These are phyloP conservation scores for Pseudorhiza aurosa DNA, from an alignment of 30 jellyfish, hydroid and myxozoan species.

Conservation along the genomic window DNA sequence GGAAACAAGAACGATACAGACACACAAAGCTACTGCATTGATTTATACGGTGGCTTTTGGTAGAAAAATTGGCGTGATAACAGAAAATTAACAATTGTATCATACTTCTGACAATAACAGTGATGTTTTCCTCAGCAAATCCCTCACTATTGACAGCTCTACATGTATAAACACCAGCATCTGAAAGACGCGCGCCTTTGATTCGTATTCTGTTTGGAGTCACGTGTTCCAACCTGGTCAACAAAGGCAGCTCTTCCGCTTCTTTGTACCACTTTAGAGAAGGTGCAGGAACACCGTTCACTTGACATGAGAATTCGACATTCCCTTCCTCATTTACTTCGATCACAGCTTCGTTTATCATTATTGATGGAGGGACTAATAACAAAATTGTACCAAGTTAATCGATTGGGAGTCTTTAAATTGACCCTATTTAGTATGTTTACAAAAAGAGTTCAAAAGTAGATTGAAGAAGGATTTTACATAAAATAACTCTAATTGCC, in stretches of 20 bases:
- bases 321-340: conserved; percentile 78
- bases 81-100: not conserved
- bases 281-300: conserved; percentile 74
- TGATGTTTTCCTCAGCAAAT: conserved; percentile 56
- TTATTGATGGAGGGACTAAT: conserved; percentile 73
- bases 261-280: conserved; percentile 57
- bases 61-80: no score
- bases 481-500: no score
- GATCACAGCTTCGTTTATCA: conserved; percentile 19
- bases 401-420: no score
- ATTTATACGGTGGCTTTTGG: no score
- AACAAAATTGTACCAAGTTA: no score
- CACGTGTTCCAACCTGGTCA: conserved; percentile 31
- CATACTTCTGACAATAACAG: conserved; percentile 79
- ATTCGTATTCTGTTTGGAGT: conserved; percentile 43
- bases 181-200: conserved; percentile 41
- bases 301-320: conserved; percentile 70
- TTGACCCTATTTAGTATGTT: no score
- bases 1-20: not conserved
- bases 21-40: not conserved
- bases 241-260: conserved; percentile 47
- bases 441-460: no score
- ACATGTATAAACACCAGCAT: conserved; percentile 84
- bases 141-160: conserved; percentile 83
- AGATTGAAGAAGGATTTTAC: no score